These are phyloP conservation scores for Heliconius sara DNA, from an alignment of 2,888 invertebrate genomes.

Conservation along the genomic window DNA sequence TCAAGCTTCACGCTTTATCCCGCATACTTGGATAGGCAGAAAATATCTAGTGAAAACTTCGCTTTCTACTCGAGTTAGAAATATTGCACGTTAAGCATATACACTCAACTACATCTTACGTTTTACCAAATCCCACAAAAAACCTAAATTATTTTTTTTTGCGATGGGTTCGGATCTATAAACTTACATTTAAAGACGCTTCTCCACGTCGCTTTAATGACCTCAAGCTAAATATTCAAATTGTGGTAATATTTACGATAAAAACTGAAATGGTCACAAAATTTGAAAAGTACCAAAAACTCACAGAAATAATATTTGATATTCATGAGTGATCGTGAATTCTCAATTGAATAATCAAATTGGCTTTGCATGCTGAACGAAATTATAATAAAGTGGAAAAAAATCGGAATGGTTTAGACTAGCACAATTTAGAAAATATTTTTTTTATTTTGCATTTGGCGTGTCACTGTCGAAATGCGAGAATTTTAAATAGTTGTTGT, in stretches of 20 bases:
- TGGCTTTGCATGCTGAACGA: conserved; percentile 37
- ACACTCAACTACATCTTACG: not conserved
- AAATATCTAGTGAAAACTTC: not conserved
- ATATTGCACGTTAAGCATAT: too few relatives aligned
- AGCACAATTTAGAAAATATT: conserved; percentile 1
- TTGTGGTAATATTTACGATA: conserved; percentile 21
- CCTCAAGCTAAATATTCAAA: not conserved
- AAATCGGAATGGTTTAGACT: conserved; percentile 4
- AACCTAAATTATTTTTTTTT: too few relatives aligned
- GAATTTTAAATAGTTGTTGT: not conserved
- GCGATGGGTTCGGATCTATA: too few relatives aligned
- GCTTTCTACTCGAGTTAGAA: not conserved
- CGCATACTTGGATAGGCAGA: not conserved
- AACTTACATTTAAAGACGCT: not conserved
- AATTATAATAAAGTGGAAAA: conserved; percentile 38
- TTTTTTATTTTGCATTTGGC: not conserved
- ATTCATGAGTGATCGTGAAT: conserved; percentile 42
- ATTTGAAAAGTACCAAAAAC: conserved; percentile 28
- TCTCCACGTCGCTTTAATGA: not conserved
- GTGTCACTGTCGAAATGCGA: not conserved
- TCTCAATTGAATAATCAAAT: conserved; percentile 44
- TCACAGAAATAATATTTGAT: conserved; percentile 38
- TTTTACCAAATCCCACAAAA: not conserved
- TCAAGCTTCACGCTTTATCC: not conserved
- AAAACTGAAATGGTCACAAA: conserved; percentile 18